Evolutionary conservation across 1,140 invertebrate species (phyloP), one percentile per base, ranked within the genome.

Genomic region (Agraylea sexmaculata): DNA sequence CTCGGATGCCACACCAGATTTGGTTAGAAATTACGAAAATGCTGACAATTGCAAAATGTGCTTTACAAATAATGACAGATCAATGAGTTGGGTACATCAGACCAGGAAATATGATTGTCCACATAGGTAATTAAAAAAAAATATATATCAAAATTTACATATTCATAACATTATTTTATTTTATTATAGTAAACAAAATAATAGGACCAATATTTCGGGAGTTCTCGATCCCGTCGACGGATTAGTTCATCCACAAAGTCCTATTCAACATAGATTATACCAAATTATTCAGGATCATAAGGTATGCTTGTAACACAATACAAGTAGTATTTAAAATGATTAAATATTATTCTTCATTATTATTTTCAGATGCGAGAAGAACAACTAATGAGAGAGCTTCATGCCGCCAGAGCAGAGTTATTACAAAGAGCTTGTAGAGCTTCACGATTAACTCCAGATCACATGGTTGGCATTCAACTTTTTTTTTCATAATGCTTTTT

Each of bases 221-320:
- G 36, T 40, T 21, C 45, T 62, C 12, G 68, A 69, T 35, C 53
- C 60, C 42, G 56, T 81, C n/a, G 87, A 91, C 65, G 88, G 88
- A 32, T 66, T 91, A 46, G 74, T 81, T 27, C 75, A 80, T 37
- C 73, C 83, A 44, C 69, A 76, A 47, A 86, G 84, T 55, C 77
- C 84, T 40, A 66, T 85, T 45, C 86, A 90, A 56, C 73, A 77
- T 52, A 60, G 86, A 44, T 63, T 91, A 46, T 74, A 78, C 56
- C 80, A 88, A 56, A 83, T 90, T 43, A 78, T 84, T 46, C 62
- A 75, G 19, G 78, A 84, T 47, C 77, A 87, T 54, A 78, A 78
- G 72, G 84, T 86, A 57, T 22, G 32, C 13, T 35, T 37, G 29
- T 16, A 4, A 36, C 17, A 33, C 40, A 32, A 13, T 25, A 29